phyloP scores from a whole-genome alignment of 2,888 invertebrate genomes.

The Dysmachus trigonus region DNA sequence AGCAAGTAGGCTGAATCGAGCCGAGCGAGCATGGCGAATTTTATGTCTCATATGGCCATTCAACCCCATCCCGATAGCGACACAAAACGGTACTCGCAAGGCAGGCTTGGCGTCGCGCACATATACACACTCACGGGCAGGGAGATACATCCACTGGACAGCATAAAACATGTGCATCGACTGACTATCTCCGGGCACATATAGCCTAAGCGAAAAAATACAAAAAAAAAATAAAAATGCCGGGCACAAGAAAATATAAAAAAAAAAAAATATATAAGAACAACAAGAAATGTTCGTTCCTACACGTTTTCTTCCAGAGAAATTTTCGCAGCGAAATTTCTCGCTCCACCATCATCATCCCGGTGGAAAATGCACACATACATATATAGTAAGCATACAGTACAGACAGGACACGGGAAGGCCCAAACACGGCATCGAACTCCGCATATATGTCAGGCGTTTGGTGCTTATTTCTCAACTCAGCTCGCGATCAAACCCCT shows the following conservation, averaged over 20 bases:
- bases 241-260: conserved; percentile 8
- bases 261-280: not conserved
- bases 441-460: conserved; percentile 34
- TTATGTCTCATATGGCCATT: conserved; percentile 49
- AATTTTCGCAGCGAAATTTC: conserved; percentile 43
- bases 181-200: conserved; percentile 33
- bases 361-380: conserved; percentile 10
- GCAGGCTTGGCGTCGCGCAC: not conserved
- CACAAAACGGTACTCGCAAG: conserved; percentile 1
- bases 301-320: conserved; percentile 30
- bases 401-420: not conserved
- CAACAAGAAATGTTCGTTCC: conserved; percentile 13
- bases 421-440: not conserved
- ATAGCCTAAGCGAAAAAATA: not conserved
- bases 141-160: not conserved
- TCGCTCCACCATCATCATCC: conserved; percentile 27
- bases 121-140: not conserved
- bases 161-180: conserved; percentile 32
- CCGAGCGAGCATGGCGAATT: conserved; percentile 37
- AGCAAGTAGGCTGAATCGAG: not conserved
- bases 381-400: not conserved
- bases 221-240: not conserved
- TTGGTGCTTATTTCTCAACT: conserved; percentile 46
- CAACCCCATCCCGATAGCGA: conserved; percentile 44
- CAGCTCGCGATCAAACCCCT: conserved; percentile 44